These are phyloP conservation scores for Harpagus bidentatus DNA, from an alignment of 2,113 vertebrate genomes.

Conservation along the genomic window DNA sequence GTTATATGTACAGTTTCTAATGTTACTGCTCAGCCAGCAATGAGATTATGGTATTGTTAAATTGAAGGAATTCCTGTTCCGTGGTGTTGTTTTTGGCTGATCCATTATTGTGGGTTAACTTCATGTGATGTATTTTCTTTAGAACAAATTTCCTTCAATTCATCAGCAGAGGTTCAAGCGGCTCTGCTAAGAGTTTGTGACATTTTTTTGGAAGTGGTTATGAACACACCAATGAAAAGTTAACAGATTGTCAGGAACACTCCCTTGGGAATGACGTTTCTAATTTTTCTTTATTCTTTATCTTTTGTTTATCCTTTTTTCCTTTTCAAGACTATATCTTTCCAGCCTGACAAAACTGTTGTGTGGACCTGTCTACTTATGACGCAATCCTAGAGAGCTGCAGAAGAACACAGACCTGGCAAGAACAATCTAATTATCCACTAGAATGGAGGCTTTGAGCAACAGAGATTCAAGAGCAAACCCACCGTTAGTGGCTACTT, in stretches of 20 bases:
- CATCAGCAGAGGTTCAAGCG: constrained; percentile 67
- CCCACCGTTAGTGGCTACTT: background rate
- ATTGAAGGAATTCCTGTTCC: constrained; percentile 72
- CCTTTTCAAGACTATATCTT: background rate
- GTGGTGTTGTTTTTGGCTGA: constrained; percentile 69
- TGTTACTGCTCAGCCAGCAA: constrained; percentile 35
- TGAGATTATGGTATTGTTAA: constrained; percentile 67
- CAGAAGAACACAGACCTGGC: background rate
- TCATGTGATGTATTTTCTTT: constrained; percentile 75
- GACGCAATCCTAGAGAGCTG: background rate
- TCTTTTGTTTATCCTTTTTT: constrained; percentile 22
- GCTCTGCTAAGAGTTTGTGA: constrained; percentile 58
- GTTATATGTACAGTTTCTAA: constrained; percentile 30
- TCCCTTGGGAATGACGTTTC: constrained; percentile 29
- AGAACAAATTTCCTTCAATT: constrained; percentile 81
- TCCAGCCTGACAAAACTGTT: background rate
- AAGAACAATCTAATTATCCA: background rate
- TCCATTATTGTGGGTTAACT: constrained; percentile 66
- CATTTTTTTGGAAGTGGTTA: constrained; percentile 46
- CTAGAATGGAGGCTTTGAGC: background rate
- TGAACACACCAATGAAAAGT: background rate
- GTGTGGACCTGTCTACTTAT: background rate
- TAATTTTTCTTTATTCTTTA: constrained; percentile 43
- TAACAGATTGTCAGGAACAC: constrained; percentile 35
- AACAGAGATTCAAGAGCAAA: background rate